phyloP scores from a whole-genome alignment of 2,797 vertebrate species.

The Erethizon dorsatum region DNA sequence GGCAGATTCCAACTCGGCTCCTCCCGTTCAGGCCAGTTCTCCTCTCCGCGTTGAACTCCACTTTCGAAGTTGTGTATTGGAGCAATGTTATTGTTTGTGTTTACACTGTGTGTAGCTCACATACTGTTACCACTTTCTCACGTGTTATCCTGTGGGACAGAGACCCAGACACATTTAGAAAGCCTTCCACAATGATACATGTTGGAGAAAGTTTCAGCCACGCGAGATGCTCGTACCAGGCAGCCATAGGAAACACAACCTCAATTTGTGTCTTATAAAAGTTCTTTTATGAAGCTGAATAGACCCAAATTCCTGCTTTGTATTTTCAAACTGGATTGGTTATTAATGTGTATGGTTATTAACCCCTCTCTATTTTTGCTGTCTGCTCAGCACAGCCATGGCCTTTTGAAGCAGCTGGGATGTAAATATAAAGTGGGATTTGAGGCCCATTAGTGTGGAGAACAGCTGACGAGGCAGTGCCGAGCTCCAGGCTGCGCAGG shows the following conservation, averaged over 20 bases:
- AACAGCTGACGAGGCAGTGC: conserved; percentile 55
- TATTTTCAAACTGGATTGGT: not conserved
- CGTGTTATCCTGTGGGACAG: not conserved
- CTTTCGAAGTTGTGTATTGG: not conserved
- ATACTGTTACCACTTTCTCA: not conserved
- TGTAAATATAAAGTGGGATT: conserved; percentile 67
- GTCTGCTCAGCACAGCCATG: not conserved
- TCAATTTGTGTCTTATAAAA: not conserved
- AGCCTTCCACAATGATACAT: conserved; percentile 47
- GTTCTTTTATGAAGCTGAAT: conserved; percentile 59
- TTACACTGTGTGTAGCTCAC: not conserved
- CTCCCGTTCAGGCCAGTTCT: not conserved
- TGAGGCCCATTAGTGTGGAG: conserved; percentile 27
- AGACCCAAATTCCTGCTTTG: conserved; percentile 21
- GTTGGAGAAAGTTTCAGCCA: conserved; percentile 31
- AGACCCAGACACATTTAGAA: conserved; percentile 32
- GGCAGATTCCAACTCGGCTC: not conserved
- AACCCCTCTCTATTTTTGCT: conserved; percentile 68
- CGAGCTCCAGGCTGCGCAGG: not conserved
- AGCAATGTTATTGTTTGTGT: conserved; percentile 25
- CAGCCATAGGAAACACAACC: conserved; percentile 51
- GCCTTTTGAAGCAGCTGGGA: conserved; percentile 77
- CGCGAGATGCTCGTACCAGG: not conserved
- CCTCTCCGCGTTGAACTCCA: not conserved
- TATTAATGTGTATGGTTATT: not conserved